Percentiles rank a stretch among this genome's conserved stretches.
These are phyloP conservation scores for Drosophila sturtevanti DNA, from an alignment of 1,140 invertebrate species.

Conservation along the genomic window DNA sequence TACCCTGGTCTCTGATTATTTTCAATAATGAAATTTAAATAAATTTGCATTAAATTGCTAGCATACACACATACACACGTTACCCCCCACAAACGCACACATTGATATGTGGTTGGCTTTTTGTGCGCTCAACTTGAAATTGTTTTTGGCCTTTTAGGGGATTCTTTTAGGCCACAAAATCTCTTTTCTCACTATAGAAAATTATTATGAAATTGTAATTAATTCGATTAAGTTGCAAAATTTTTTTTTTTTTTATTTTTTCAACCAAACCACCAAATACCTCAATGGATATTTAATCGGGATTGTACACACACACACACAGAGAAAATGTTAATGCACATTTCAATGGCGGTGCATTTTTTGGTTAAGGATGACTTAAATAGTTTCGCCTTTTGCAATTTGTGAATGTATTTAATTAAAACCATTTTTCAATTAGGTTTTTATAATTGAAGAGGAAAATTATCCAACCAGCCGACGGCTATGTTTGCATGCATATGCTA, in stretches of 20 bases:
- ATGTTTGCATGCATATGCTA: no score
- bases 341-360: not conserved
- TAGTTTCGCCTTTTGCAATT: not conserved
- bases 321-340: constrained; percentile 15
- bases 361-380: constrained; percentile 2
- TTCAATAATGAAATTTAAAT: constrained; percentile 67
- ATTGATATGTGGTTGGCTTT: constrained; percentile 59
- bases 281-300: constrained; percentile 43
- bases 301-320: constrained; percentile 3
- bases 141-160: constrained; percentile 49
- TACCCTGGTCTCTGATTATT: constrained; percentile 37
- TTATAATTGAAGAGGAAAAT: not conserved
- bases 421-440: constrained; percentile 2
- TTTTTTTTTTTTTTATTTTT: constrained; percentile 2
- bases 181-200: constrained; percentile 29
- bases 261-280: constrained; percentile 40
- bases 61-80: not conserved
- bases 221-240: constrained; percentile 69
- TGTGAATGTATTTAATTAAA: constrained; percentile 17
- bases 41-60: constrained; percentile 55
- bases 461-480: not conserved
- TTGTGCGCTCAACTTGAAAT: constrained; percentile 59
- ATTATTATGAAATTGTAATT: constrained; percentile 71
- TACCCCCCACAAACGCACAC: not conserved
- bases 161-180: constrained; percentile 20